Evolutionary conservation across 2,797 vertebrate genomes (phyloP).

Genomic region (Chaunax sp.): DNA sequence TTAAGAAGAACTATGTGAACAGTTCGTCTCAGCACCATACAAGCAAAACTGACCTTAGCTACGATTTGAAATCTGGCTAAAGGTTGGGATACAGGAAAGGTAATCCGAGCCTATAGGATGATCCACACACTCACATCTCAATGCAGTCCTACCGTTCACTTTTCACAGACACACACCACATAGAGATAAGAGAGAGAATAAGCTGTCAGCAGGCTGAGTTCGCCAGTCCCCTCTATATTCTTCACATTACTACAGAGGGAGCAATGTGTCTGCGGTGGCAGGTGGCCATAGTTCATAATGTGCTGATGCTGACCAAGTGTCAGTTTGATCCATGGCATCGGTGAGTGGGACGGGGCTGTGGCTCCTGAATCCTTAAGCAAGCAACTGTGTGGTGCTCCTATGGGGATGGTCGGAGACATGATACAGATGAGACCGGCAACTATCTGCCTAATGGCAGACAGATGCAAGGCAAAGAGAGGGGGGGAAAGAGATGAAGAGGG

Average conservation of each 20-base stretch:
- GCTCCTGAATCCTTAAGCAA: constrained; percentile 84
- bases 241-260: constrained; percentile 88
- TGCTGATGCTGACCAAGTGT: constrained; percentile 91
- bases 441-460: constrained; percentile 85
- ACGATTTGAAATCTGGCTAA: constrained; percentile 48
- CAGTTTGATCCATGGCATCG: constrained; percentile 83
- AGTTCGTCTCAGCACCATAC: not conserved
- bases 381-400: constrained; percentile 75
- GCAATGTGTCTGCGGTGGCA: constrained; percentile 87
- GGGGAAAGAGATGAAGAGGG: constrained; percentile 52
- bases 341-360: constrained; percentile 76
- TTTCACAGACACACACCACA: constrained; percentile 65
- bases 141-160: constrained; percentile 62
- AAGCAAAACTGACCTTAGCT: constrained; percentile 17
- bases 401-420: constrained; percentile 81
- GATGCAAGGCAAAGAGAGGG: constrained; percentile 71
- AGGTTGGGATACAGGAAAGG: constrained; percentile 39
- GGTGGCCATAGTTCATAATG: constrained; percentile 89
- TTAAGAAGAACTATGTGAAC: too few species aligned
- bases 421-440: constrained; percentile 85
- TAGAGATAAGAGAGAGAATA: constrained; percentile 81
- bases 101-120: constrained; percentile 40
- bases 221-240: constrained; percentile 82
- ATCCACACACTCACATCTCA: constrained; percentile 63
- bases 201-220: constrained; percentile 75